These are phyloP conservation scores for Okapia johnstoni DNA, from an alignment of 2,113 vertebrate species.

Conservation along the genomic window DNA sequence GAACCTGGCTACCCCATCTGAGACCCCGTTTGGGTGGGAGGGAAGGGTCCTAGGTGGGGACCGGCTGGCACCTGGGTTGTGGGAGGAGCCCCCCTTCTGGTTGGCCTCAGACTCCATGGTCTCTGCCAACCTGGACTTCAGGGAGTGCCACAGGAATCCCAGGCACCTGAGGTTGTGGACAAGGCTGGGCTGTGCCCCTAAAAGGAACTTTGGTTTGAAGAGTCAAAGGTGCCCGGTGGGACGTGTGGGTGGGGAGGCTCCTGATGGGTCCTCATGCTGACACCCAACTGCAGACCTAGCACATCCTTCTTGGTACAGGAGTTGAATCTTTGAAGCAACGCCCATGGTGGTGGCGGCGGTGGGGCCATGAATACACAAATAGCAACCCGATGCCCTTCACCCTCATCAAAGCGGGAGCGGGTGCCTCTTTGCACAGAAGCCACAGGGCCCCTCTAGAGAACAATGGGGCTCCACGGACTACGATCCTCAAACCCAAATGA, in stretches of 20 bases:
- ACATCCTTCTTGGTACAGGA: background rate
- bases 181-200: conserved; percentile 68
- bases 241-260: background rate
- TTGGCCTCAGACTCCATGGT: conserved; percentile 1
- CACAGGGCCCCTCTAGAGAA: background rate
- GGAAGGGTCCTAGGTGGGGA: background rate
- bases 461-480: background rate
- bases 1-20: background rate
- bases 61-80: background rate
- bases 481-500: conserved; percentile 16
- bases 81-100: background rate
- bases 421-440: background rate
- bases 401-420: background rate
- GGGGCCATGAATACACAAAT: accelerated
- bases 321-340: background rate
- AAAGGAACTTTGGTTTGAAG: conserved; percentile 80
- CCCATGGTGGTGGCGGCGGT: accelerated
- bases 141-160: conserved; percentile 38
- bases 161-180: conserved; percentile 42
- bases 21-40: background rate
- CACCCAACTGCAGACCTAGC: background rate
- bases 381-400: background rate
- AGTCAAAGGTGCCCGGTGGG: conserved; percentile 57
- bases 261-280: background rate
- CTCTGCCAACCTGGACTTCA: background rate